Evolutionary conservation across 1,140 invertebrate species (phyloP), one percentile per base, ranked within the genome.

Genomic region (Cotesia typhae): DNA sequence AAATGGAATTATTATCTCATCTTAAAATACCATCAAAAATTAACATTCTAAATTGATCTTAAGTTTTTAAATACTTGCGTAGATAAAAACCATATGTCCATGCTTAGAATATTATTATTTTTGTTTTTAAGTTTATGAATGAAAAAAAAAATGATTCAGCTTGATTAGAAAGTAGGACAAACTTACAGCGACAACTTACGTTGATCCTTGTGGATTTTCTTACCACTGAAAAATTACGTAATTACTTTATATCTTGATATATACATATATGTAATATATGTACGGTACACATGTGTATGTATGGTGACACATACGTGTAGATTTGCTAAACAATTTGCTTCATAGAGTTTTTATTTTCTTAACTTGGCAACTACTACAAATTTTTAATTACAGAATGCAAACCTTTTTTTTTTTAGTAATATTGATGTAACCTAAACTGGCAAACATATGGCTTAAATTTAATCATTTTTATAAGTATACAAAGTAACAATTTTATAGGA

Each of bases 111-210:
- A 28, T 28, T 28, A 28, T 28, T 28, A 28, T 66, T 66, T 66
- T 66, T 66, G 38, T 7, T 14, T 47, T 47, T 47, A 20, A 37
- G 28, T 51, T 14, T 9, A 38, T 14, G 41, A 51, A 28, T 28
- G 28, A 20, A 66, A 66, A 66, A 66, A 66, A 71, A 52, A 74
- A 59, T 60, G 76, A 75, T 80, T 83, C 77, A 76, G 78, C 81
- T 81, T 84, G 80, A 82, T 84, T 85, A 84, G 84, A 86, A 86
- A 86, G 84, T 86, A 78, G 83, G 80, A 82, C 82, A 83, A 74
- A 76, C 70, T 79, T 77, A 77, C 79, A 76, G 76, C 38, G 67
- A 76, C 76, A 82, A 38, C 77, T 77, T 76, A 77, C 70, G 76
- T 74, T 60, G 17, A 72, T 77, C 79, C 77, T 72, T 76, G 71